phyloP scores from a whole-genome alignment of 2,113 vertebrate species.

The Ciconia stormi region DNA sequence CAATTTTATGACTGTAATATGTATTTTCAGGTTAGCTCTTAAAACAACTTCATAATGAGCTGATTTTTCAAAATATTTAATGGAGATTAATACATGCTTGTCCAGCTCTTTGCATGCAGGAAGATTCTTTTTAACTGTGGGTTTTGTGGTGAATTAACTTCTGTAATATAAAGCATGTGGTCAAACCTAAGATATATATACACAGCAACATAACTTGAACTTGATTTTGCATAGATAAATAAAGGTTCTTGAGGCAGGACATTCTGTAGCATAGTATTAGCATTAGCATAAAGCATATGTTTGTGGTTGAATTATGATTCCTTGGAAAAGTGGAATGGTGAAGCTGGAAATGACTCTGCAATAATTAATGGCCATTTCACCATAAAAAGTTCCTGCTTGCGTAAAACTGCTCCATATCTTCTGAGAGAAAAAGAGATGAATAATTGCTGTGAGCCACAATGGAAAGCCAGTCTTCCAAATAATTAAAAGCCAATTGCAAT shows the following conservation, averaged over 20 bases:
- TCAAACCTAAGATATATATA: neutral
- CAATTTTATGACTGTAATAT: neutral
- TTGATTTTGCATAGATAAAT: slow-evolving; percentile 16
- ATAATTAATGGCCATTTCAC: slow-evolving; percentile 39
- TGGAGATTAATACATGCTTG: neutral
- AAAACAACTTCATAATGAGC: neutral
- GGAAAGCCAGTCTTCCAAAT: slow-evolving; percentile 32
- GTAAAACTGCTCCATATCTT: neutral
- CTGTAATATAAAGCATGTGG: neutral
- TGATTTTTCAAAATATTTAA: slow-evolving; percentile 2
- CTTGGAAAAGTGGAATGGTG: slow-evolving; percentile 1
- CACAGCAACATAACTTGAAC: neutral
- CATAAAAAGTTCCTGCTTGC: slow-evolving; percentile 31
- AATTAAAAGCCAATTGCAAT: slow-evolving; percentile 38
- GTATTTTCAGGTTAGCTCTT: neutral
- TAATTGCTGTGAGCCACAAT: slow-evolving; percentile 19
- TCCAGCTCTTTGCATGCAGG: neutral
- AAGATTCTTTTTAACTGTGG: neutral
- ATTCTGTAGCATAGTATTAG: neutral
- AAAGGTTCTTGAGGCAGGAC: neutral
- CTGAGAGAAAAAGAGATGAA: neutral
- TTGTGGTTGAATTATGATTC: slow-evolving; percentile 4
- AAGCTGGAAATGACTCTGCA: slow-evolving; percentile 13
- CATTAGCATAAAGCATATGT: neutral
- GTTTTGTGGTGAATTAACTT: neutral